These are phyloP conservation scores for Anser cygnoides DNA, from an alignment of 2,113 vertebrate species.

Conservation along the genomic window DNA sequence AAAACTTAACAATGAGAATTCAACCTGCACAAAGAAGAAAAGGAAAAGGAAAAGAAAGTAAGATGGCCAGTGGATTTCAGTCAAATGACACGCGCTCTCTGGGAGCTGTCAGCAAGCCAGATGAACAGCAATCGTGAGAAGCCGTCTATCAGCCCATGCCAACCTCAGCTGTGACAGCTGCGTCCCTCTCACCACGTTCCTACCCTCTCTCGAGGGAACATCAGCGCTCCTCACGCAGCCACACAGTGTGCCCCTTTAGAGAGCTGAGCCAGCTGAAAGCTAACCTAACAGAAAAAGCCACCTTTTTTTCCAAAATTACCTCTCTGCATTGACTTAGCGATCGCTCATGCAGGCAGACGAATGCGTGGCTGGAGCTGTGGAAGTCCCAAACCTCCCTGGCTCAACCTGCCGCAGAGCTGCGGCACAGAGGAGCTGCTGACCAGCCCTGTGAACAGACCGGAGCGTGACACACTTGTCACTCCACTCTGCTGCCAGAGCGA, in stretches of 20 bases:
- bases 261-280: neutral
- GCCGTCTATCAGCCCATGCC: neutral
- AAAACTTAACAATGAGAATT: neutral
- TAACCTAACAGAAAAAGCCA: neutral
- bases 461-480: accelerated
- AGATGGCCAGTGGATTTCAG: neutral
- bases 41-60: neutral
- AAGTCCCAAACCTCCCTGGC: neutral
- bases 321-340: neutral
- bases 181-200: neutral
- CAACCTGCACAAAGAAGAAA: accelerated
- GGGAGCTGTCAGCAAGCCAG: neutral
- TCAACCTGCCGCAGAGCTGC: neutral
- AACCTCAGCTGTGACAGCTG: neutral
- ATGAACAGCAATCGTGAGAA: neutral
- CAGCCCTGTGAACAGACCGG: accelerated
- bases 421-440: neutral
- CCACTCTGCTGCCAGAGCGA: neutral
- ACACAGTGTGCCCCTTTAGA: neutral
- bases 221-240: neutral
- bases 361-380: accelerated
- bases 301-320: neutral
- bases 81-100: neutral
- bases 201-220: neutral
- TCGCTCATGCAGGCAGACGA: neutral